Evolutionary conservation across 2,113 vertebrate genomes (phyloP), one percentile per base, ranked within the genome.

Genomic region (Tetraodon nigroviridis): DNA sequence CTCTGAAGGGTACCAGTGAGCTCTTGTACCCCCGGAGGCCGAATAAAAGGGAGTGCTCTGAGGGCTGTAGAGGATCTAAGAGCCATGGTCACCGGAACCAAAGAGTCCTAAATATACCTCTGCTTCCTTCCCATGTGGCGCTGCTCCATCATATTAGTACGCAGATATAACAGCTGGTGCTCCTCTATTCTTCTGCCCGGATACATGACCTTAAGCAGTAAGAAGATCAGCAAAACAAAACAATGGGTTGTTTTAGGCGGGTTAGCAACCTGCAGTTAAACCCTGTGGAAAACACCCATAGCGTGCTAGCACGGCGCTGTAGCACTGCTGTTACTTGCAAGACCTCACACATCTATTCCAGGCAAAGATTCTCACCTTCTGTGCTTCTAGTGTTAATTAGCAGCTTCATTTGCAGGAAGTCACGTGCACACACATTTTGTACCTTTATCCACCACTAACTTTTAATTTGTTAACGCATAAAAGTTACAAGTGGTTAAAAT

Each of bases 261-360:
- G 32, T 37, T 37, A 37, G 32, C 32, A 3, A 37, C 11, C 32
- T 37, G 32, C 3, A 4, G 32, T 37, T 12, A 37, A 37, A 37
- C 7, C 32, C 32, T 37, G 8, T 12, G 75, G 41, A 55, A n/a
- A 55, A n/a, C 22, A 75, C 61, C 44, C 53, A 60, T 55, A 49
- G 56, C 37, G 61, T 63, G 49, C 54, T 64, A 53, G 57, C 63
- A 63, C 71, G 46, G 58, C 57, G 64, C 60, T 20, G 51, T 29
- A 51, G 55, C 22, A 19, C 17, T 16, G 55, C 44, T 56, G 58
- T 52, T 14, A 79, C 63, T 74, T 75, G 84, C 71, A 75, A 87
- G 81, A 87, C 75, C 75, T 89, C 51, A 58, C 84, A 88, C 83
- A 68, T 91, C 81, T 91, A 89, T 90, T 91, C 80, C 71, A 22